Evolutionary conservation across 2,113 vertebrate genomes (phyloP), one percentile per base, ranked within the genome.

Genomic region (Enhydra lutris): DNA sequence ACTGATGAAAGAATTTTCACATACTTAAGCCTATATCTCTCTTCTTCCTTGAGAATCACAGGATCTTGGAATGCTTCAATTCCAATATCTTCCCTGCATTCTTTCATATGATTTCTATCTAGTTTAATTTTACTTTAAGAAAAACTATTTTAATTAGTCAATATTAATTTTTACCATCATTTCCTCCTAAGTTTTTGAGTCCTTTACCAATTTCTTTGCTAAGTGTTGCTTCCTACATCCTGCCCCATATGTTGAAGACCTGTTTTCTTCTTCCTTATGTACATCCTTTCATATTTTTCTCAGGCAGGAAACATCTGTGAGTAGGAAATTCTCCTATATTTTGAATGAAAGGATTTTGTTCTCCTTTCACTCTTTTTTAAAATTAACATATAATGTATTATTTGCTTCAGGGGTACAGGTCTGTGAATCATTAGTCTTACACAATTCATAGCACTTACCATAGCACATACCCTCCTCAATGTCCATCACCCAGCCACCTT

Each of bases 71-170:
- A 67, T 88, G 18, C 45, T 93, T 87, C 65, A 79, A 65, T 69
- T 93, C n/a, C 2, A 11, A 1, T 55, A 52, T 84, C 36, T 91
- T 97, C 15, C 18, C 79, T 50, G 21, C 3, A 79, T 88, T 85
- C 13, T 82, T 90, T 78, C 26, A 73, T 69, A 42, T 69, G 91
- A 73, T 83, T 92, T 94, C 81, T 42, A 71, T 78, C 34, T 59
- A 80, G 34, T 74, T 97, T 73, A 67, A 45, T 87, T 97, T 86
- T 13, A 71, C 17, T 71, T 89, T 89, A 85, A 83, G 55, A 76
- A 92, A 76, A 91, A 24, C 26, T 71, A 5, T 4, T 65, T 84
- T 45, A 83, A 52, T 57, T 76, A 17, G 36, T 74, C n/a, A 92
- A 31, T 71, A 26, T 47, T 91, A 73, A n/a, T 69, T 87, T 85